Evolutionary conservation across 2,113 vertebrate genomes (phyloP).

Genomic region (Sapajus apella): DNA sequence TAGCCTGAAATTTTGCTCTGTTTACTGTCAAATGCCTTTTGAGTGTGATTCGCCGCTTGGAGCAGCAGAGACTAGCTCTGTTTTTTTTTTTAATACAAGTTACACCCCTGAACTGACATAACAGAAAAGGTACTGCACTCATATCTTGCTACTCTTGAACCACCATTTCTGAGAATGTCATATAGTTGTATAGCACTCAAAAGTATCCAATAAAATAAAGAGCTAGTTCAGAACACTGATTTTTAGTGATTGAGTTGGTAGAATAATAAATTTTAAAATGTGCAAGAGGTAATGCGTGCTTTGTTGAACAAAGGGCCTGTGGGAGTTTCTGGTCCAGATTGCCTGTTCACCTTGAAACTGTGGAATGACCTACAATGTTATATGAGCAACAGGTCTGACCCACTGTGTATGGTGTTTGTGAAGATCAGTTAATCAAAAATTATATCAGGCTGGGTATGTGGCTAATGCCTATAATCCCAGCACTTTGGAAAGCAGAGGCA

Average conservation of each 20-base stretch:
- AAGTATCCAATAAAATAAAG: background rate
- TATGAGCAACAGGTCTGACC: background rate
- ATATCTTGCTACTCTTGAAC: background rate
- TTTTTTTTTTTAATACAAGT: background rate
- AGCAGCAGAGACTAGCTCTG: background rate
- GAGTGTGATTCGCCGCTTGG: background rate
- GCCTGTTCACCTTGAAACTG: background rate
- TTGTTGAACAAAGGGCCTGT: background rate
- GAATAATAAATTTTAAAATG: background rate
- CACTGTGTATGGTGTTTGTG: background rate
- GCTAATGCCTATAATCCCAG: too few relatives aligned
- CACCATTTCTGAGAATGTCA: too few relatives aligned
- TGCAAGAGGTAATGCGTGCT: background rate
- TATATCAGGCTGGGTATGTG: background rate
- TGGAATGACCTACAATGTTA: background rate
- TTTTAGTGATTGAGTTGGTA: background rate
- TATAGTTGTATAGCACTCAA: background rate
- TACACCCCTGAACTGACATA: background rate
- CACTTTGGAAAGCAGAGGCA: too few relatives aligned
- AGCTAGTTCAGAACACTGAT: background rate
- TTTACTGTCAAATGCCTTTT: background rate
- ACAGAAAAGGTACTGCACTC: rapidly evolving
- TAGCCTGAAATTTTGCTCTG: background rate
- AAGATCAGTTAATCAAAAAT: background rate
- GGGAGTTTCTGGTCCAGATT: background rate